Evolutionary conservation across 2,797 vertebrate species (phyloP).

Genomic region (Lithobates pipiens): DNA sequence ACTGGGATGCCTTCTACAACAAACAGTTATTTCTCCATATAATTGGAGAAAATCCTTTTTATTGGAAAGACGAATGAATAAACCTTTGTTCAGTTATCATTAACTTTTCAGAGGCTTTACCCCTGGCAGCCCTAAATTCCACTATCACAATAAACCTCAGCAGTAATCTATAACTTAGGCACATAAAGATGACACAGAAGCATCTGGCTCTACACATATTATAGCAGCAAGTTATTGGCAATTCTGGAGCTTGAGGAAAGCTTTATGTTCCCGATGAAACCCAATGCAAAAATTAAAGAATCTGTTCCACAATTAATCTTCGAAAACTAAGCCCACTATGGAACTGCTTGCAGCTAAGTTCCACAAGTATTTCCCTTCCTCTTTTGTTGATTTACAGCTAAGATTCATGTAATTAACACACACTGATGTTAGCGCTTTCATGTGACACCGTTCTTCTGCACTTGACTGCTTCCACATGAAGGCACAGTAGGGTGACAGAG

Average conservation of each 20-base stretch:
- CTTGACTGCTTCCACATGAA: conserved; percentile 62
- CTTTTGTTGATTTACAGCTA: conserved; percentile 44
- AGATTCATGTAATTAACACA: conserved; percentile 22
- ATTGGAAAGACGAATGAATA: conserved; percentile 17
- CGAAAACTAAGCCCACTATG: conserved; percentile 48
- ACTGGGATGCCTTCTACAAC: not conserved
- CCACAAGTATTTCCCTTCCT: conserved; percentile 11
- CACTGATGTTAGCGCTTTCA: conserved; percentile 49
- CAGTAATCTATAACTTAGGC: conserved; percentile 34
- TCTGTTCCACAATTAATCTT: conserved; percentile 10
- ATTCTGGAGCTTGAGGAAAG: not conserved
- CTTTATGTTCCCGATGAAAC: conserved; percentile 32
- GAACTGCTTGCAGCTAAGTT: not conserved
- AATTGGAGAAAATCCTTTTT: conserved; percentile 24
- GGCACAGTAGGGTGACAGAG: conserved; percentile 39
- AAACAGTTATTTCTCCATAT: not conserved
- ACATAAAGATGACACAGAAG: conserved; percentile 37
- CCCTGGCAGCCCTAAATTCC: conserved; percentile 35
- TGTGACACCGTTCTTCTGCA: conserved; percentile 56
- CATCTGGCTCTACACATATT: conserved; percentile 43
- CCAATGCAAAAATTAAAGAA: conserved; percentile 17
- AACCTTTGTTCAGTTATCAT: conserved; percentile 22
- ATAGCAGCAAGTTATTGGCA: conserved; percentile 2
- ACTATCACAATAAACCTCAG: conserved; percentile 36
- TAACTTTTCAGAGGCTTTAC: conserved; percentile 2